phyloP scores from a whole-genome alignment of 2,888 invertebrate species.

The Colostygia pectinataria region DNA sequence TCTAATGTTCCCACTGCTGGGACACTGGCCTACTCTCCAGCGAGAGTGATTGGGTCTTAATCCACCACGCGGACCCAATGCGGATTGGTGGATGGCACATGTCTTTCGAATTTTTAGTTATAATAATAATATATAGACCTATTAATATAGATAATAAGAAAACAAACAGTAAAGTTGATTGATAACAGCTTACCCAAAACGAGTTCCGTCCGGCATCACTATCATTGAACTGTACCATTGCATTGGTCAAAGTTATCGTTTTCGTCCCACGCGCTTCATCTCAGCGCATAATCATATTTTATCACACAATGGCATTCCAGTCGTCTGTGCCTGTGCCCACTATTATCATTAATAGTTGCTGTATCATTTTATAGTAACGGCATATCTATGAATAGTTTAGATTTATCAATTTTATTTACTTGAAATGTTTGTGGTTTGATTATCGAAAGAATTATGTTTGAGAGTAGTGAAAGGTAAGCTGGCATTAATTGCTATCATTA shows the following conservation, averaged over 20 bases:
- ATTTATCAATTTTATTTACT: background rate
- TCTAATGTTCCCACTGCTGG: too few species aligned
- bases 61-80: too few species aligned
- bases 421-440: background rate
- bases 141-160: background rate
- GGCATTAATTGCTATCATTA: conserved; percentile 5
- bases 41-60: too few species aligned
- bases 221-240: conserved; percentile 26
- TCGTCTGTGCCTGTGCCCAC: conserved; percentile 12
- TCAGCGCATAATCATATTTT: conserved; percentile 32
- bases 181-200: background rate
- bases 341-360: background rate
- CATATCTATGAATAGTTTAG: background rate
- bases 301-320: conserved; percentile 58
- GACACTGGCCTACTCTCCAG: too few species aligned
- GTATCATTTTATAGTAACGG: conserved; percentile 5
- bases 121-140: too few species aligned
- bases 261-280: conserved; percentile 39
- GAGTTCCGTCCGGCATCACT: conserved; percentile 18
- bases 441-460: background rate
- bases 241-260: conserved; percentile 37
- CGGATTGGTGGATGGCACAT: too few species aligned
- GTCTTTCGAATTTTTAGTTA: too few species aligned
- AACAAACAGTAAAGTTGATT: background rate
- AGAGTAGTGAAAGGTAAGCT: conserved; percentile 19